Base-by-base conservation (phyloP, 2,888 invertebrate genomes). In the Tiliacea citrago region DNA sequence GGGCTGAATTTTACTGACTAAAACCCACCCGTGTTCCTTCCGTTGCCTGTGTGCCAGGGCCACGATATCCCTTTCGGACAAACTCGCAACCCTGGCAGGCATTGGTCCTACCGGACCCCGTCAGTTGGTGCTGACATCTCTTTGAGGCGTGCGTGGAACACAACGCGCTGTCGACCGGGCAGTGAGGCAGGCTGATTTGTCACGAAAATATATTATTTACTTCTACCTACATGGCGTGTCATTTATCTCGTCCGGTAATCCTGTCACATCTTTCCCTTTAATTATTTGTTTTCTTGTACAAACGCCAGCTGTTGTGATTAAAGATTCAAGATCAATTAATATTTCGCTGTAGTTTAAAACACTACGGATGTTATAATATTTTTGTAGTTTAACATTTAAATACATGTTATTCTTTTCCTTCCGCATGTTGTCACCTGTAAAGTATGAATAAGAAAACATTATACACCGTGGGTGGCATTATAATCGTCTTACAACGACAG, bases 171-270 rank as follows among this genome's bases (percentile, higher is more conserved):
- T n/a, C n/a, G n/a, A n/a, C n/a, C n/a, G n/a, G n/a, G n/a, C 6
- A n/a, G 6, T n/a, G n/a, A n/a, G 12, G 13, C 53, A n/a, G 53
- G 10, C n/a, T 29, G 13, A 18, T 63, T 9, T 16, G 12, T 53
- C 9, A 53, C 13, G 2, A 24, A 35, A 29, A 9, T n/a, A n/a
- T 42, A 42, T 2, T n/a, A 24, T 9, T 42, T 4, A 9, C 18
- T n/a, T 68, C 12, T 21, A 70, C 70, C 0, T 53, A 70, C 70
- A 72, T 24, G 10, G 10, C 12, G 8, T 72, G 12, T 21, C 16
- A n/a, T 55, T 55, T 55, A 8, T 24, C 16, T 24, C 24, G 55
- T 24, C 24, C 8, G 16, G 24, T 24, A 16, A 21, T n/a, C 13
- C 10, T 24, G 9, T 1, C 13, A 69, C 24, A 4, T 8, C 2